Conservation (phyloP, 2,797 vertebrate species). For the Saguinus oedipus region DNA sequence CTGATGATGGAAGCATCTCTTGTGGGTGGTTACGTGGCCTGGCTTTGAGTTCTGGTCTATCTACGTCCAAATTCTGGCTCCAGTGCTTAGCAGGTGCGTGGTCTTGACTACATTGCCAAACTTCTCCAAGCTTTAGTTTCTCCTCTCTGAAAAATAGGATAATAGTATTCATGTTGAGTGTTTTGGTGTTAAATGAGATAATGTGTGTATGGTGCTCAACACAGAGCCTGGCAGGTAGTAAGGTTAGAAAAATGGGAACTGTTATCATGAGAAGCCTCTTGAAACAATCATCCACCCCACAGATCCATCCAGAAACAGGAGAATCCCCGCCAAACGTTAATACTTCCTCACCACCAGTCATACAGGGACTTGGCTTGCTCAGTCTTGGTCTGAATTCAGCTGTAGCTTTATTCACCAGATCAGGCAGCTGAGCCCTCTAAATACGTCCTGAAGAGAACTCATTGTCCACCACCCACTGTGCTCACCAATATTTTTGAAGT, state of each 20-base stretch:
- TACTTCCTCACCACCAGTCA: background rate
- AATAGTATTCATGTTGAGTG: background rate
- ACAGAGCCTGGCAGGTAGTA: background rate
- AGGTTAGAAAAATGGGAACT: background rate
- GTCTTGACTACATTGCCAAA: background rate
- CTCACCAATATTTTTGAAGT: background rate
- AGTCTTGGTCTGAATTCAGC: background rate
- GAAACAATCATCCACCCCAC: background rate
- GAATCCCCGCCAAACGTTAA: background rate
- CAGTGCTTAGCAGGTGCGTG: background rate
- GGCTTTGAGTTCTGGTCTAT: background rate
- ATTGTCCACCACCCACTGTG: background rate
- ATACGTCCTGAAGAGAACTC: background rate
- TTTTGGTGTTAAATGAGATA: background rate
- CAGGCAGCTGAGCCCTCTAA: background rate
- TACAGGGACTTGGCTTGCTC: fast-evolving
- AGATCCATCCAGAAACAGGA: background rate
- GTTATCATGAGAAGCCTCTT: background rate
- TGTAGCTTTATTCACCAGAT: background rate
- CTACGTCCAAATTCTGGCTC: background rate
- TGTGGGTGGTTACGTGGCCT: background rate
- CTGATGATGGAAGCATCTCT: no score
- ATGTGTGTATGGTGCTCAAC: background rate
- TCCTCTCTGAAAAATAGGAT: background rate
- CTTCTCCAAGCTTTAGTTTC: background rate